Conservation (phyloP, 2,888 invertebrate genomes). For the Drosophila testacea region DNA sequence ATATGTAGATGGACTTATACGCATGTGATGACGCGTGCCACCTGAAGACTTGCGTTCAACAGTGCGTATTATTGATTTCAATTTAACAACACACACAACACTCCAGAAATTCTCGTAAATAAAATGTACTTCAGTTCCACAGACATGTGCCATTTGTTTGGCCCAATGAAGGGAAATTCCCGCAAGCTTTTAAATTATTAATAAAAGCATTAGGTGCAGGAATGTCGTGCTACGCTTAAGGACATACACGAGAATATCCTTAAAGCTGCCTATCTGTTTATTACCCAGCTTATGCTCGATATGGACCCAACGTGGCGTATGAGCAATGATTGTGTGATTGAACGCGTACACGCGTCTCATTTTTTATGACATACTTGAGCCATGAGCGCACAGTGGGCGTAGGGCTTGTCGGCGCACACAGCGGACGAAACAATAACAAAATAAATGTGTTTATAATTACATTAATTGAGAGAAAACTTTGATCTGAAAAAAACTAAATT, state of each 20-base stretch:
- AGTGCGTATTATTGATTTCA: conserved; percentile 50
- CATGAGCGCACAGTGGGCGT: conserved; percentile 25
- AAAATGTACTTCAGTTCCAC: conserved; percentile 10
- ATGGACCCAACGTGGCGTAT: conserved; percentile 47
- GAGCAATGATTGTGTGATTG: conserved; percentile 52
- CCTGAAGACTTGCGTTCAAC: conserved; percentile 24
- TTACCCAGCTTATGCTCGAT: conserved; percentile 15
- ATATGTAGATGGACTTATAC: conserved; percentile 5
- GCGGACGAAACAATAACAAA: background rate
- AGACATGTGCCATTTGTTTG: conserved; percentile 20
- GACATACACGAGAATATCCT: conserved; percentile 16
- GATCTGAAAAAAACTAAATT: background rate
- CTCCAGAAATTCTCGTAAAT: background rate
- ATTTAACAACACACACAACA: background rate
- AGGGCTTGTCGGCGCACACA: conserved; percentile 4
- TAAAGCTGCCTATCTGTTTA: conserved; percentile 41
- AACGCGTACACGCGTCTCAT: conserved; percentile 11
- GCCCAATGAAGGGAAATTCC: conserved; percentile 23
- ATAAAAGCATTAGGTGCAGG: conserved; percentile 42
- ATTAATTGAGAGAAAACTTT: conserved; percentile 1
- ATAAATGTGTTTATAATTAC: conserved; percentile 18
- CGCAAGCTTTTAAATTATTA: conserved; percentile 37
- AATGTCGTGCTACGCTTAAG: background rate
- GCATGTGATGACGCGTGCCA: conserved; percentile 16
- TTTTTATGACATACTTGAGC: conserved; percentile 18